phyloP scores from a whole-genome alignment of 2,113 vertebrate genomes.

The Enhydra lutris region DNA sequence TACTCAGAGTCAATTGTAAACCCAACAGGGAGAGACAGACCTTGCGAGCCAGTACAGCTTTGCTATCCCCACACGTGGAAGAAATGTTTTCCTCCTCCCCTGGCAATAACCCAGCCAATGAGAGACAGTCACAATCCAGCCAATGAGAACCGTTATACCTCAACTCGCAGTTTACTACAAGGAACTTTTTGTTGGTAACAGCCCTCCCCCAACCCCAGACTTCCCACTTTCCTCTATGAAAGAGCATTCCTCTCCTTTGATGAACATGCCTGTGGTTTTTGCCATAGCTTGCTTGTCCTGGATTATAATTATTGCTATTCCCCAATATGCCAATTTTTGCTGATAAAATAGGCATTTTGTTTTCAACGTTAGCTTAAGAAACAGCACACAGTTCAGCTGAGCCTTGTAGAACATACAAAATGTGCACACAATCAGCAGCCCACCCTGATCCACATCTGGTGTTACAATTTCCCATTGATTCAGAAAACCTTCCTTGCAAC shows the following conservation, averaged over 20 bases:
- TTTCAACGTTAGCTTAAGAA: background rate
- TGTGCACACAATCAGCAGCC: rapidly evolving
- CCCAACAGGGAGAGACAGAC: background rate
- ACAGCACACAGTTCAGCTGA: background rate
- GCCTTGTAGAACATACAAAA: background rate
- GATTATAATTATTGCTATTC: background rate
- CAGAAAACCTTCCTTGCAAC: background rate
- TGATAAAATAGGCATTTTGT: background rate
- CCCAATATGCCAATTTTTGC: background rate
- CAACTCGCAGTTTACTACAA: background rate
- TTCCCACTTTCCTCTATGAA: background rate
- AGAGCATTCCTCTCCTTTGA: background rate
- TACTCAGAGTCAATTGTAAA: background rate
- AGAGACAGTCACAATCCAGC: background rate
- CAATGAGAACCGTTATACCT: background rate
- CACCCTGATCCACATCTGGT: background rate
- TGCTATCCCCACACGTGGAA: background rate
- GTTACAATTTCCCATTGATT: background rate
- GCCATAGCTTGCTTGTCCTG: background rate
- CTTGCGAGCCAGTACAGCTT: background rate
- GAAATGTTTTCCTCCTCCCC: background rate
- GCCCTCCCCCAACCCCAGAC: no score
- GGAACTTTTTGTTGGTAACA: background rate
- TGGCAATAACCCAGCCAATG: background rate
- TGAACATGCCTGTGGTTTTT: background rate